Base-by-base conservation (phyloP, 2,113 vertebrate species). In the Corythoichthys intestinalis region DNA sequence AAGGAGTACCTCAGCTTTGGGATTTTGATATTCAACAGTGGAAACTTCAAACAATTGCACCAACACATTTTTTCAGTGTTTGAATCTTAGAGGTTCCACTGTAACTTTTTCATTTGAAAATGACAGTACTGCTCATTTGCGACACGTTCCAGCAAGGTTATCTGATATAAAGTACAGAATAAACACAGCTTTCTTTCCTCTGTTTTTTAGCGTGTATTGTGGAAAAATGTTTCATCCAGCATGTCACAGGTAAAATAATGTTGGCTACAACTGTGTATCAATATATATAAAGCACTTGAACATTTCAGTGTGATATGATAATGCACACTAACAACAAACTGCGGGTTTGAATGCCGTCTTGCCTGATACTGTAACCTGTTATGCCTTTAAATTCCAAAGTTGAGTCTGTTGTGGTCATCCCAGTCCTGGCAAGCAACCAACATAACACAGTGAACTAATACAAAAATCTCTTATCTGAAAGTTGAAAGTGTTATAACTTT, bases 151-250 rank as follows among this genome's bases (percentile, higher is more conserved):
- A 37, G 15, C 37, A 38, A 5, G 9, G 9, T 28, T 56, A 56
- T 58, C 39, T 44, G n/a, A 47, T 12, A 14, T 34, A 48, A 20
- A 20, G 28, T 28, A 41, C 8, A n/a, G 56, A 65, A 48, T 75
- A 13, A 77, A 70, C 62, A 54, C 2, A 59, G 64, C 6, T 81
- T 28, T 77, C 62, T 84, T 77, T 77, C 28, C 44, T 82, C 66
- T 85, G 71, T 80, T 78, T 82, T 85, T 65, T 86, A 86, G 87
- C 68, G 66, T 87, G 67, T 87, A 89, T 78, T 88, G 73, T 85
- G 85, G 87, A 60, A 86, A 85, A 77, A 77, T 87, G 67, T 79
- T 77, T 85, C 77, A 76, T 64, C 80, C 81, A 72, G 58, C 82
- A 0, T 81, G 84, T 76, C 68, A 63, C 81, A 88, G 83, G 88